Evolutionary conservation across 2,888 invertebrate species (phyloP).

Genomic region (Drosophila cracens): DNA sequence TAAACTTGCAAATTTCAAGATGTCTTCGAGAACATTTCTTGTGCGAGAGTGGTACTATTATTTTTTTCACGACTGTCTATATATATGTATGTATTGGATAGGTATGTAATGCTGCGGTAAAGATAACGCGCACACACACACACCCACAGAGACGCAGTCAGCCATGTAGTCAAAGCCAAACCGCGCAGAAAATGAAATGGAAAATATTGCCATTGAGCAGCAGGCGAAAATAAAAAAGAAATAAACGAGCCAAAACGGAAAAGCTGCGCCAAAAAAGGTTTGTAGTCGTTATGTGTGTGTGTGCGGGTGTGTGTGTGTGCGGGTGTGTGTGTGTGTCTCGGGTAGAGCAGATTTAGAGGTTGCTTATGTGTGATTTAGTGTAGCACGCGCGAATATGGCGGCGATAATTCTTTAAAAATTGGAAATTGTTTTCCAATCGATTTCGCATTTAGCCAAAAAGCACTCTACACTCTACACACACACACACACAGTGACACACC

Average conservation of each 20-base stretch:
- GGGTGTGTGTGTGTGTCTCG: conserved; percentile 46
- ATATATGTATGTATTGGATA: conserved; percentile 13
- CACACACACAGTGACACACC: conserved; percentile 16
- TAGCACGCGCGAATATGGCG: conserved; percentile 85
- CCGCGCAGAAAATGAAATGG: conserved; percentile 81
- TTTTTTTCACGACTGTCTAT: background rate
- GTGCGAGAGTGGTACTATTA: background rate
- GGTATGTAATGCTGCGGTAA: conserved; percentile 63
- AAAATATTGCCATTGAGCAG: conserved; percentile 70
- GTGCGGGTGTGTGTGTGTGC: conserved; percentile 25
- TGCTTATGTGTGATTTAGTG: conserved; percentile 85
- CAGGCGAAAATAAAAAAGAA: conserved; percentile 73
- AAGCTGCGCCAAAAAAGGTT: conserved; percentile 16
- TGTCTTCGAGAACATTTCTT: background rate
- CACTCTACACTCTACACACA: conserved; percentile 62
- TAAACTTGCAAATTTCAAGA: background rate
- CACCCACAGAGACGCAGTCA: conserved; percentile 50
- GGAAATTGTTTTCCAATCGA: conserved; percentile 85
- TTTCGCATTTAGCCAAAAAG: conserved; percentile 84
- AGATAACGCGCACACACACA: conserved; percentile 60
- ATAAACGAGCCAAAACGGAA: conserved; percentile 73
- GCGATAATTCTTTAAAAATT: conserved; percentile 85
- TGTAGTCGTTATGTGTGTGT: conserved; percentile 24
- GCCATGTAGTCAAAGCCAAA: conserved; percentile 73
- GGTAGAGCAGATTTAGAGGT: conserved; percentile 84